Percentiles rank a stretch among this genome's conserved stretches.
These are phyloP conservation scores for Sphinx pinastri DNA, from an alignment of 2,888 invertebrate species.

Conservation along the genomic window DNA sequence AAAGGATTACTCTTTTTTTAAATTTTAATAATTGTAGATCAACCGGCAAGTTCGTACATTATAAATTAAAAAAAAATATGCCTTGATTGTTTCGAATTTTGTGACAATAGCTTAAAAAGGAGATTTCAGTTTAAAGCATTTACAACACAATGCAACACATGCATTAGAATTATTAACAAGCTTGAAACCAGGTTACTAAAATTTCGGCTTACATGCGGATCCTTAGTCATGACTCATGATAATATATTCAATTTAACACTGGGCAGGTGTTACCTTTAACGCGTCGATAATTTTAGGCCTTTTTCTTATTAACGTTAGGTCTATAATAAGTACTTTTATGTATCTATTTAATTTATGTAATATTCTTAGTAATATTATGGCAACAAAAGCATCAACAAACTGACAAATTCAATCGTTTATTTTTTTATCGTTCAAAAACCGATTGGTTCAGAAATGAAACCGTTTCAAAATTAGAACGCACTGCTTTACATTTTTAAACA, in stretches of 20 bases:
- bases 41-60: too few relatives aligned
- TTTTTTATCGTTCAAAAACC: not conserved
- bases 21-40: too few relatives aligned
- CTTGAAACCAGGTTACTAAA: slow-evolving; percentile 29
- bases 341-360: not conserved
- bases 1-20: too few relatives aligned
- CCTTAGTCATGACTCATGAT: slow-evolving; percentile 32
- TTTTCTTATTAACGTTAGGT: slow-evolving; percentile 20
- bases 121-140: too few relatives aligned
- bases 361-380: too few relatives aligned
- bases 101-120: too few relatives aligned
- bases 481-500: not conserved
- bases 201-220: slow-evolving; percentile 28
- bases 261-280: slow-evolving; percentile 31
- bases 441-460: not conserved
- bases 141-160: too few relatives aligned
- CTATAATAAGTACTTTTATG: not conserved
- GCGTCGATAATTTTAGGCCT: slow-evolving; percentile 28
- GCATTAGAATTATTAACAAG: not conserved
- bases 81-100: too few relatives aligned
- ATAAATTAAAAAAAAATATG: too few relatives aligned
- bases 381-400: not conserved
- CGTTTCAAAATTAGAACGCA: slow-evolving; percentile 14
- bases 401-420: not conserved
- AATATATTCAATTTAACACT: slow-evolving; percentile 42